Evolutionary conservation across 2,797 vertebrate genomes (phyloP), one percentile per base, ranked within the genome.

Genomic region (Distichodus sexfasciatus): DNA sequence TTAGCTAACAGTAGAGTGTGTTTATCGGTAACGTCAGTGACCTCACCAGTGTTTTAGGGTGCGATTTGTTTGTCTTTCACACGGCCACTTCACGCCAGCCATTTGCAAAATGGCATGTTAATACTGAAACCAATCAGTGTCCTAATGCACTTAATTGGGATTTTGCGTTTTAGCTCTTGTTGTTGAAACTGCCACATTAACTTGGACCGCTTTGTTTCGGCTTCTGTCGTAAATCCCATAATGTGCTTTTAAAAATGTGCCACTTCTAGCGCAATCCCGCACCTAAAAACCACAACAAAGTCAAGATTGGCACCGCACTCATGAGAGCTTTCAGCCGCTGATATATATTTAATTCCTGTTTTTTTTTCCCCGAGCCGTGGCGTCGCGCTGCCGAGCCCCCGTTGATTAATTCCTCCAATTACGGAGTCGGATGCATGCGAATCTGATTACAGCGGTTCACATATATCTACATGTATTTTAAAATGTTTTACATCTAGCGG

Each of bases 401-500:
- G 71, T 69, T 75, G 72, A 76, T 80, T 78, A 73, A 77, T 72
- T 78, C 54, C 53, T 50, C 51, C 71, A 81, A 76, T 79, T 78
- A 71, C 38, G 50, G 59, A 54, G 69, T 61, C 50, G 71, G 71
- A 75, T 54, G 72, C 76, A 68, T 72, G 75, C 58, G 66, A 81
- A 77, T 72, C 74, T 53, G 61, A 77, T 82, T 79, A 78, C 60
- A 46, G 73, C 21, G 3, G 43, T 71, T 69, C 71, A 44, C 67
- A 44, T 55, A 72, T 72, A 60, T 85, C 69, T 77, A 76, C 84
- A 41, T 83, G 79, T 72, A 60, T 87, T 84, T 83, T 79, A 71
- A 80, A 71, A 75, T 90, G 89, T 92, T 90, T 86, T 88, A 91
- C 88, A 90, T 89, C 85, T 79, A 83, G 77, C 76, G 69, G 76